Percentiles rank a stretch among this genome's conserved stretches.
Conservation (phyloP, 2,888 invertebrate species). For the Drosophila anomalata region DNA sequence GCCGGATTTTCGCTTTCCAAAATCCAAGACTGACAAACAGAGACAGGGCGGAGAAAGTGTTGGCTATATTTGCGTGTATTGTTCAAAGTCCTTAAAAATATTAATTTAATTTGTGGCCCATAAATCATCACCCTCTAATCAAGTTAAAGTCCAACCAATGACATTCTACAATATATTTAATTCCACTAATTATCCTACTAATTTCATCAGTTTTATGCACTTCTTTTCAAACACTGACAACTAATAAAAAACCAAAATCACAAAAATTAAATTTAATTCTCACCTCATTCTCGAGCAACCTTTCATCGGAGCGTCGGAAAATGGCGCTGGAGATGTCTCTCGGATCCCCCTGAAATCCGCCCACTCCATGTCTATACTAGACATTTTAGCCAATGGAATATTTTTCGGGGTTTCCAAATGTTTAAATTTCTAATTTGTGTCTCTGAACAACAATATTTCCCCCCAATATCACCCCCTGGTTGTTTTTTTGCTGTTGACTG, state of each 20-base stretch:
- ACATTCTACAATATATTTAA: constrained; percentile 19
- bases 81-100: neutral
- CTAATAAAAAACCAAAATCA: constrained; percentile 25
- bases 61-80: neutral
- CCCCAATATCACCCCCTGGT: constrained; percentile 16
- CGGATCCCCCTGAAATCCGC: constrained; percentile 22
- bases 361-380: constrained; percentile 29
- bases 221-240: constrained; percentile 38
- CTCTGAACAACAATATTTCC: constrained; percentile 33
- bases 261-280: constrained; percentile 43
- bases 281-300: constrained; percentile 33
- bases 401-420: constrained; percentile 49
- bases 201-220: constrained; percentile 39
- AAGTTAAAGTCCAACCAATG: constrained; percentile 5
- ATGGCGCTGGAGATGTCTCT: constrained; percentile 38
- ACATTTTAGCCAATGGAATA: constrained; percentile 66
- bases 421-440: constrained; percentile 70
- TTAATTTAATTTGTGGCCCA: neutral
- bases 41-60: constrained; percentile 20
- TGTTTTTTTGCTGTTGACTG: constrained; percentile 64
- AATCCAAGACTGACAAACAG: neutral
- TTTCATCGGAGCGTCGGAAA: constrained; percentile 13
- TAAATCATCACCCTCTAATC: constrained; percentile 16
- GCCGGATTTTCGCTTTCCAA: constrained; percentile 34
- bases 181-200: constrained; percentile 34